Base-by-base conservation (phyloP, 1,140 invertebrate species). In the Amphibalanus amphitrite region DNA sequence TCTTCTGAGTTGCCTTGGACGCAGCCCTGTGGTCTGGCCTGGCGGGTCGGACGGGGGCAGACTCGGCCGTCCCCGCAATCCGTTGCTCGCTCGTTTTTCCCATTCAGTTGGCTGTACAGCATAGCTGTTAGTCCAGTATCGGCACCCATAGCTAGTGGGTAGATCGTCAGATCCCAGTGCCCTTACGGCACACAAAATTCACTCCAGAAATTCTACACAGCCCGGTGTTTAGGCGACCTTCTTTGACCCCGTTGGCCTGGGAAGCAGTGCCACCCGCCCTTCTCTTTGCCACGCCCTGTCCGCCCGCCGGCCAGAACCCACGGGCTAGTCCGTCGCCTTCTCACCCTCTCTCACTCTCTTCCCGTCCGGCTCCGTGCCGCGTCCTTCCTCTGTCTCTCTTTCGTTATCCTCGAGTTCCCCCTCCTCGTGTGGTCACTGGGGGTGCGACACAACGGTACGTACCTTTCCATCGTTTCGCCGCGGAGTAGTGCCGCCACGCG, bases 391-490 rank as follows among this genome's bases (percentile, higher is more conserved):
- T n/a, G n/a, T n/a, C n/a, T n/a, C n/a, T n/a, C n/a, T n/a, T n/a
- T n/a, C n/a, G n/a, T 75, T 79, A 76, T 79, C 74, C 76, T 80
- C 75, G 73, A 72, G 76, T 85, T 90, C 89, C 84, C 90, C n/a
- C n/a, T 94, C 91, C 93, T 94, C 88, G 93, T 95, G 89, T 95
- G 92, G 92, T 93, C 92, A 83, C 87, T 95, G 87, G 92, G 91
- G 88, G 91, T 91, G 86, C 89, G 94, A 85, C 91, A 91, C 84
- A 92, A 95, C 86, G 91, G 92, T 94, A 86, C 90, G 90, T 89
- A 78, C 73, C 68, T 72, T 75, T 59, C 47, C 47, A 59, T 59
- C 47, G 23, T 17, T 20, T 59, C 47, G 10, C 23, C 6, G 10
- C 47, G 47, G n/a, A n/a, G 47, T 59, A 59, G 47, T 59, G 47